Conservation (phyloP, 2,113 vertebrate genomes). For the Platanista minor region DNA sequence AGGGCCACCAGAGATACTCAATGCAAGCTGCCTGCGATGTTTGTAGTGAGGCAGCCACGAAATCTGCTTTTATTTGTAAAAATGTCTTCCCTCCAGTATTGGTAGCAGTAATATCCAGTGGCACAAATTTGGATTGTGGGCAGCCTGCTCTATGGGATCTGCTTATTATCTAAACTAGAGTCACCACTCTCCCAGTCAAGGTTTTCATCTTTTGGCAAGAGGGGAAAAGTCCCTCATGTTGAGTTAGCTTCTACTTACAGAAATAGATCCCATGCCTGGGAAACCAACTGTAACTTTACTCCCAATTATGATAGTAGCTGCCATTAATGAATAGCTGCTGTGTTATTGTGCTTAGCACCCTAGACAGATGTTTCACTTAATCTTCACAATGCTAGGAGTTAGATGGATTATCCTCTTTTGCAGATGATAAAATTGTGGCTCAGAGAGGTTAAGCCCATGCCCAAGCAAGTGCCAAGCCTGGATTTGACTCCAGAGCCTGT, state of each 20-base stretch:
- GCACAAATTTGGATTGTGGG: background rate
- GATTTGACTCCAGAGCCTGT: background rate
- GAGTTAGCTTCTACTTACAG: background rate
- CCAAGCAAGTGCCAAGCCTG: background rate
- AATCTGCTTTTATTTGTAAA: background rate
- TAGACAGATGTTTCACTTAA: background rate
- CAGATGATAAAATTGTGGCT: background rate
- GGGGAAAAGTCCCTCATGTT: background rate
- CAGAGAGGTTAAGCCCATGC: conserved; percentile 11
- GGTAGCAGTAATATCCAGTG: background rate
- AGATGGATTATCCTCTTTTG: background rate
- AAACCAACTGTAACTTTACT: conserved; percentile 6
- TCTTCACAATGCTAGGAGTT: conserved; percentile 10
- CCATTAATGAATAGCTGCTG: background rate
- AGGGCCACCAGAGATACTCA: background rate
- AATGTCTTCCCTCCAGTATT: background rate
- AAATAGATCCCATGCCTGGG: conserved; percentile 10
- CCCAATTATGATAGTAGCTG: background rate
- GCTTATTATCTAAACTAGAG: background rate
- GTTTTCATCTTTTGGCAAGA: conserved; percentile 37
- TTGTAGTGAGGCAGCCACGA: background rate
- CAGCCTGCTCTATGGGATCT: background rate
- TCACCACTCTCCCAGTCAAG: conserved; percentile 2
- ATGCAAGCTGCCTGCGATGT: background rate
- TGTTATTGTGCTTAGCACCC: background rate